These are phyloP conservation scores for Parazoanthus atlanticus DNA, from an alignment of 92 coral and sea anemone genomes.

Conservation along the genomic window DNA sequence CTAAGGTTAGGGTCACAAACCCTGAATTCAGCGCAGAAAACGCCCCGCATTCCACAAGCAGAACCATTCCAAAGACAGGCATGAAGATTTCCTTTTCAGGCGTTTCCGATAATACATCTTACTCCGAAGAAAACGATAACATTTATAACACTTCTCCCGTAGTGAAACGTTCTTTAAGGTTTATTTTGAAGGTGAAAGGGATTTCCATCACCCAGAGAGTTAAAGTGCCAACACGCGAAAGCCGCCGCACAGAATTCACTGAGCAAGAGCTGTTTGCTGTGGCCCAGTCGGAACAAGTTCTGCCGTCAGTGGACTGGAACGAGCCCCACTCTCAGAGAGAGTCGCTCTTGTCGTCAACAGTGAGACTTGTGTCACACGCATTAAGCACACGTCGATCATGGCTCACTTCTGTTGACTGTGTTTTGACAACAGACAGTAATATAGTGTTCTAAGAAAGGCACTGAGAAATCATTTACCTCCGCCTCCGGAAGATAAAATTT, in stretches of 20 bases:
- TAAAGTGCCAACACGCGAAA: background rate
- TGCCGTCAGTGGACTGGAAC: background rate
- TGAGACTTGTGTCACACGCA: background rate
- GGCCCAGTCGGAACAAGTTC: background rate
- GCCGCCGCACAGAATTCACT: background rate
- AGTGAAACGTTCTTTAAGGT: background rate
- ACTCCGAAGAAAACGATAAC: background rate
- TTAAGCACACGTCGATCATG: background rate
- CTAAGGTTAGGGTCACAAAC: background rate
- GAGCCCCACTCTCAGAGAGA: conserved; percentile 7
- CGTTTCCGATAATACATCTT: background rate
- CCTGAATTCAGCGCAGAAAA: background rate
- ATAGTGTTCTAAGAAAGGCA: background rate
- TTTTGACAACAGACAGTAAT: conserved; percentile 5
- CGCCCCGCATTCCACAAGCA: background rate
- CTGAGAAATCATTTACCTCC: too few relatives aligned
- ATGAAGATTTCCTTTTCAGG: background rate
- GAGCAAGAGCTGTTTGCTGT: conserved; percentile 8
- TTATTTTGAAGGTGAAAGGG: background rate
- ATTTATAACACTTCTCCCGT: background rate
- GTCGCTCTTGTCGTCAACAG: background rate
- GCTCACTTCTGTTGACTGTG: background rate
- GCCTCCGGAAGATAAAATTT: too few relatives aligned
- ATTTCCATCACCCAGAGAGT: background rate
- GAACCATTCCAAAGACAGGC: background rate